These are phyloP conservation scores for Theristicus caerulescens DNA, from an alignment of 2,113 vertebrate species.

Conservation along the genomic window DNA sequence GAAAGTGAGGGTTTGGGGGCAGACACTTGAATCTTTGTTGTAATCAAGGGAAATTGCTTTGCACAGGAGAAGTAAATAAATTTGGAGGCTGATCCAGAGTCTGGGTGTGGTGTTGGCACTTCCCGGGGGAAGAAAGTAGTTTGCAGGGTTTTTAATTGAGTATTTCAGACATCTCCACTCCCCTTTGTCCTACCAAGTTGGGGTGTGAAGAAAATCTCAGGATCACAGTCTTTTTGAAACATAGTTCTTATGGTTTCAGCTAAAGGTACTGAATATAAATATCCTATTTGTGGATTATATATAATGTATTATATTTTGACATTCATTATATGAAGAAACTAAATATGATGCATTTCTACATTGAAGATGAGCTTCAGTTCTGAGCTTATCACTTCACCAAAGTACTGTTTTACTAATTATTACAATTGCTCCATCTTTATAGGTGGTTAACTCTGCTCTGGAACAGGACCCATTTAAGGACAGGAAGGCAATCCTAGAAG, in stretches of 20 bases:
- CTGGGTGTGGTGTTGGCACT: not conserved
- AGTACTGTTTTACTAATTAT: not conserved
- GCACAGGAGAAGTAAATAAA: not conserved
- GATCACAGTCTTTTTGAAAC: not conserved
- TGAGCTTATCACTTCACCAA: not conserved
- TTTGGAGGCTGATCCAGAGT: not conserved
- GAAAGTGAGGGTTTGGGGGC: not conserved
- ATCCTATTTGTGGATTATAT: not conserved
- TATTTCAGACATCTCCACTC: not conserved
- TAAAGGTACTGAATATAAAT: not conserved
- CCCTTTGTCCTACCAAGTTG: not conserved
- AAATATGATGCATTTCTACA: not conserved
- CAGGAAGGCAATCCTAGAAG: not conserved
- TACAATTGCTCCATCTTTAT: not conserved
- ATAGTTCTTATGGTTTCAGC: not conserved
- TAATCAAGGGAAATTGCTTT: not conserved
- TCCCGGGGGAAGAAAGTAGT: accelerated
- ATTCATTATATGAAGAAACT: not conserved
- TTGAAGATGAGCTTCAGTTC: not conserved
- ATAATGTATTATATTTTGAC: not conserved
- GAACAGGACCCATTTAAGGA: not conserved
- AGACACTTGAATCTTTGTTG: not conserved
- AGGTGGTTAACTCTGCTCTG: not conserved
- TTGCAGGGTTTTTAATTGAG: not conserved
- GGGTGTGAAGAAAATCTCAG: not conserved